Evolutionary conservation across 2,888 invertebrate species (phyloP).

Genomic region (Azorinus chamasolen): DNA sequence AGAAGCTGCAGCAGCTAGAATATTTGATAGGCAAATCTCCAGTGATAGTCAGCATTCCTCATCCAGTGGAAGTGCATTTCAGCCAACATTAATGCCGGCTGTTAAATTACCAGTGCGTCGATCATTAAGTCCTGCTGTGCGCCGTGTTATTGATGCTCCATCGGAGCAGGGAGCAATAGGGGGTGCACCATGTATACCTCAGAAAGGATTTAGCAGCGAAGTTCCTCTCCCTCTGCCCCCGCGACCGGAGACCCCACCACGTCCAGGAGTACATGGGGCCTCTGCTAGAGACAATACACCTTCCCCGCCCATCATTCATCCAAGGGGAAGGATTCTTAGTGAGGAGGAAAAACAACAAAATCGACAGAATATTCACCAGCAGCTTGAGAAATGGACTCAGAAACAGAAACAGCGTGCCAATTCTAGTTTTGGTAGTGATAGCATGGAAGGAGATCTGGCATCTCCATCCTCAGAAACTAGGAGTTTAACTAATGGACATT

Average conservation of each 20-base stretch:
- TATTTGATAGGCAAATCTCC: constrained; percentile 53
- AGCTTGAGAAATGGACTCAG: constrained; percentile 83
- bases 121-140: constrained; percentile 54
- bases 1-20: constrained; percentile 17
- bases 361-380: constrained; percentile 81
- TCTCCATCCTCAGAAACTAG: constrained; percentile 61
- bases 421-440: constrained; percentile 65
- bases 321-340: constrained; percentile 74
- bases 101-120: constrained; percentile 43
- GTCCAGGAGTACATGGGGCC: constrained; percentile 41
- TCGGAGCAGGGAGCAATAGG: constrained; percentile 46
- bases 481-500: constrained; percentile 55
- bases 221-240: constrained; percentile 18
- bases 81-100: constrained; percentile 4
- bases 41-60: constrained; percentile 50
- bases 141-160: constrained; percentile 41
- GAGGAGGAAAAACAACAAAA: constrained; percentile 81
- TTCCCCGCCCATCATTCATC: constrained; percentile 72
- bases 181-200: constrained; percentile 36
- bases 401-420: constrained; percentile 74
- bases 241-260: constrained; percentile 53
- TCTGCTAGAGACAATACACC: constrained; percentile 58
- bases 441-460: constrained; percentile 38
- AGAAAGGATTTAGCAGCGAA: constrained; percentile 25
- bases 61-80: constrained; percentile 18